These are phyloP conservation scores for Toxotes chatareus DNA, from an alignment of 2,113 vertebrate genomes.

Conservation along the genomic window DNA sequence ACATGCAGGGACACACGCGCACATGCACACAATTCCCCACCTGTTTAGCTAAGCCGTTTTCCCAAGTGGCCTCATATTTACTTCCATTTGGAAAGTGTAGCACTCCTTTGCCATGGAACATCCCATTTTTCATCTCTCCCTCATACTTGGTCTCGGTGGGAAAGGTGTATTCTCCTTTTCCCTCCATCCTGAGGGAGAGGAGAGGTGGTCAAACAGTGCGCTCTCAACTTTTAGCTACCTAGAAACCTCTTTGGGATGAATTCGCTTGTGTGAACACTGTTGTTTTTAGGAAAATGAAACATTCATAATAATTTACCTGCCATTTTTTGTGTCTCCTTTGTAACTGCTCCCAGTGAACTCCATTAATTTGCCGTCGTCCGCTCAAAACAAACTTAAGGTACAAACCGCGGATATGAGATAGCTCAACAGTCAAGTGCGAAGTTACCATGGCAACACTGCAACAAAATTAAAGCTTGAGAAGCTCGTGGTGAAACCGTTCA, in stretches of 20 bases:
- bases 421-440: neutral
- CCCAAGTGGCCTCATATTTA: slow-evolving; percentile 89
- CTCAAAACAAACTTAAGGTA: neutral
- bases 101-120: slow-evolving; percentile 91
- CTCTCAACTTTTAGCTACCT: neutral
- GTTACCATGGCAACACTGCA: slow-evolving; percentile 68
- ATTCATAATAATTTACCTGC: slow-evolving; percentile 78
- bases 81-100: slow-evolving; percentile 88
- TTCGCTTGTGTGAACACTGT: neutral
- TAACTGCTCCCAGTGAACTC: slow-evolving; percentile 86
- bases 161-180: slow-evolving; percentile 87
- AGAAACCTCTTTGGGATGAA: neutral
- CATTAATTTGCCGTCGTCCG: slow-evolving; percentile 65
- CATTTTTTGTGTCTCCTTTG: slow-evolving; percentile 79
- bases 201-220: neutral
- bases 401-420: neutral
- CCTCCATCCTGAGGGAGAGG: slow-evolving; percentile 89
- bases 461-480: neutral
- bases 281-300: neutral
- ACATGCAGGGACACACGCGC: slow-evolving; percentile 9
- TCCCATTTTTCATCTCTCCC: slow-evolving; percentile 90
- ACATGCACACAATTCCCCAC: slow-evolving; percentile 71
- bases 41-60: slow-evolving; percentile 86
- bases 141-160: slow-evolving; percentile 88
- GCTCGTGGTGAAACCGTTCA: neutral